phyloP scores from a whole-genome alignment of 2,113 vertebrate species.

The Sinocyclocheilus maitianheensis region DNA sequence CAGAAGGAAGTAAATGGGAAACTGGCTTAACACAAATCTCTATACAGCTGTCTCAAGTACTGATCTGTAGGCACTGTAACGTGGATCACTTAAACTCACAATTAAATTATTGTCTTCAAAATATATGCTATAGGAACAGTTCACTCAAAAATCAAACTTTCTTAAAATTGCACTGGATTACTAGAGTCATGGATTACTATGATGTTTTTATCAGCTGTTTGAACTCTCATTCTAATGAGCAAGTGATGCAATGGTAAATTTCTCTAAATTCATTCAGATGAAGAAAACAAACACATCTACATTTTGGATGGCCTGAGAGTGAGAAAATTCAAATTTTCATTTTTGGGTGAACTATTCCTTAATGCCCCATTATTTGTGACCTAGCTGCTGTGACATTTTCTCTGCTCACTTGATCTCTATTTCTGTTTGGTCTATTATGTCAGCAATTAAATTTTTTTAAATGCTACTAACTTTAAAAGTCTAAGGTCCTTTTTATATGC shows the following conservation, averaged over 20 bases:
- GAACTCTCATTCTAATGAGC: too few relatives aligned
- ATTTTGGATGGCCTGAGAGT: neutral
- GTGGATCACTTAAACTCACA: neutral
- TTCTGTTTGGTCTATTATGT: neutral
- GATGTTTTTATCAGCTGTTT: neutral
- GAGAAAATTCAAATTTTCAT: neutral
- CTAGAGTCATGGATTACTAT: too few relatives aligned
- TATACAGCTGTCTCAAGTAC: neutral
- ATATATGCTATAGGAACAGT: neutral
- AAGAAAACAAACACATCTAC: neutral
- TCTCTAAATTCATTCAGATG: neutral
- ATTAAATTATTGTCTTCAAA: neutral
- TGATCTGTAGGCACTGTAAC: neutral
- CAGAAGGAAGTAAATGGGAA: slow-evolving; percentile 2
- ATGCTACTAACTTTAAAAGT: neutral
- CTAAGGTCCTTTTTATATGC: neutral
- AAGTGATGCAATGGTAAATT: neutral
- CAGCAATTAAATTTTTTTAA: neutral
- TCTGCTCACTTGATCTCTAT: neutral
- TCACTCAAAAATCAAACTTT: neutral
- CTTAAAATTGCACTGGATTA: too few relatives aligned
- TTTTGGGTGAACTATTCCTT: neutral
- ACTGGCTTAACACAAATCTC: slow-evolving; percentile 11
- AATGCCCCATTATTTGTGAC: neutral
- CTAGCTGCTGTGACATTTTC: neutral